Evolutionary conservation across 2,888 invertebrate genomes (phyloP).

Genomic region (Lomographa bimaculata): DNA sequence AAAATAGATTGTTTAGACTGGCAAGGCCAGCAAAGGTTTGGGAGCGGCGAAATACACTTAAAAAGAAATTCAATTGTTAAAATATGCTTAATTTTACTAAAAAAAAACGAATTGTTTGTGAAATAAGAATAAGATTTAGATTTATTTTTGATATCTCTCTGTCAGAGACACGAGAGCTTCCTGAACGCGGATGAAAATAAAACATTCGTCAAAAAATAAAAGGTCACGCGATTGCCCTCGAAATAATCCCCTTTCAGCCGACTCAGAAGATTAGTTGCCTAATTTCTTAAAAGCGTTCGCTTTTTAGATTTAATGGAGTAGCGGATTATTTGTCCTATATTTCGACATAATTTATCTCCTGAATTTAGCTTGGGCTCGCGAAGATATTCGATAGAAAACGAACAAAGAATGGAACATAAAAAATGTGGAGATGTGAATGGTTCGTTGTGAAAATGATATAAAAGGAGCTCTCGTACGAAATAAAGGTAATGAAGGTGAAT

Average conservation of each 20-base stretch:
- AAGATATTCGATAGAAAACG: constrained; percentile 30
- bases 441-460: constrained; percentile 53
- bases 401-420: constrained; percentile 49
- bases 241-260: constrained; percentile 57
- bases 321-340: constrained; percentile 53
- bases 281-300: constrained; percentile 75
- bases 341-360: constrained; percentile 68
- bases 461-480: constrained; percentile 50
- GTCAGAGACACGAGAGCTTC: too few species aligned
- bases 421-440: constrained; percentile 46
- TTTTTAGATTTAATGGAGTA: constrained; percentile 73
- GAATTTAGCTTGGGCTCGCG: constrained; percentile 51
- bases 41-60: too few species aligned
- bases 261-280: constrained; percentile 62
- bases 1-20: too few species aligned
- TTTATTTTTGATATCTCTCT: too few species aligned
- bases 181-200: too few species aligned
- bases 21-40: constrained; percentile 29
- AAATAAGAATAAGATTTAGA: too few species aligned
- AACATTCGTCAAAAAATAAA: constrained; percentile 32
- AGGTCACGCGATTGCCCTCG: constrained; percentile 43
- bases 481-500: constrained; percentile 53
- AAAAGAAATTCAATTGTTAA: too few species aligned
- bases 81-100: too few species aligned
- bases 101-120: too few species aligned